phyloP scores from a whole-genome alignment of 2,797 vertebrate genomes.

The Merluccius polli region DNA sequence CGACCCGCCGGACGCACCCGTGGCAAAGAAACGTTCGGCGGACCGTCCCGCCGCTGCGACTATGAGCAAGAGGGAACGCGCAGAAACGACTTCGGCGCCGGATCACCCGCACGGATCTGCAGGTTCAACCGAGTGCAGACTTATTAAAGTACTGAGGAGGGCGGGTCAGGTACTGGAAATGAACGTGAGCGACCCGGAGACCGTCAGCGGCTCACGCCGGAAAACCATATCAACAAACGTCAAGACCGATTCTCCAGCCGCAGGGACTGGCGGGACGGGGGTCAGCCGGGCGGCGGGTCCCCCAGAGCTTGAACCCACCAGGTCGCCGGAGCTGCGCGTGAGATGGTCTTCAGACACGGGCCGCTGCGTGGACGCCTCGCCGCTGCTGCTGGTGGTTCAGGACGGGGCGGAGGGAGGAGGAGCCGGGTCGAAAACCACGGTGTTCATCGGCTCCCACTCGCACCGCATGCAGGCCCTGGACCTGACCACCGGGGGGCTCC shows the following conservation, averaged over 20 bases:
- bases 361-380: constrained; percentile 93
- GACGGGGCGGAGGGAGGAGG: not conserved
- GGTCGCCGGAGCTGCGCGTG: constrained; percentile 55
- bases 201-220: not conserved
- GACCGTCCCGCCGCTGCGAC: not conserved
- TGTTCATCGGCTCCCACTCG: constrained; percentile 92
- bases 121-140: constrained; percentile 8
- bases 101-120: not conserved
- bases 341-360: constrained; percentile 88
- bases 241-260: not conserved
- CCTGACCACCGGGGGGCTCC: constrained; percentile 72
- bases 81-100: not conserved
- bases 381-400: constrained; percentile 73
- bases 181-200: constrained; percentile 1
- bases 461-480: constrained; percentile 84
- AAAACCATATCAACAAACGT: not conserved
- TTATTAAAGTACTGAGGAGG: constrained; percentile 55
- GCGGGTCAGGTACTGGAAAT: constrained; percentile 50
- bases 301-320: not conserved
- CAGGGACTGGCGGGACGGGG: not conserved
- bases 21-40: constrained; percentile 29
- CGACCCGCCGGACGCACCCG: not conserved
- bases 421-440: constrained; percentile 44
- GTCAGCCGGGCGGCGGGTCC: not conserved
- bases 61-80: constrained; percentile 44